phyloP scores from a whole-genome alignment of 2,113 vertebrate species.

The Neolamprologus ventralis region DNA sequence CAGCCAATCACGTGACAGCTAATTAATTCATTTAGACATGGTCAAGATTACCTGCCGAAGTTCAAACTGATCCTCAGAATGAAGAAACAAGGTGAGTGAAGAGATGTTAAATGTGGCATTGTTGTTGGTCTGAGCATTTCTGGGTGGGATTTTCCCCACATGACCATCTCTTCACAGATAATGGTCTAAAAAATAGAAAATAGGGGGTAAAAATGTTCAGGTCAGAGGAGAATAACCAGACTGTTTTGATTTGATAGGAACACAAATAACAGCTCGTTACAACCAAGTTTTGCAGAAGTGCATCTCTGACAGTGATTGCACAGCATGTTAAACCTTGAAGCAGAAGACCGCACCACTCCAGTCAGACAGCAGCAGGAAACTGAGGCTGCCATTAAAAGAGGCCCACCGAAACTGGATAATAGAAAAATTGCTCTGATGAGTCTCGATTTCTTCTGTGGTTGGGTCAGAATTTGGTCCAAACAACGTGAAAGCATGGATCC shows the following conservation, averaged over 20 bases:
- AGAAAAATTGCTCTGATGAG: background rate
- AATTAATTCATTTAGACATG: background rate
- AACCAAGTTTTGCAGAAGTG: background rate
- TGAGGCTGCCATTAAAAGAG: background rate
- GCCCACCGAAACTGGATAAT: background rate
- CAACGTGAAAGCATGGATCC: background rate
- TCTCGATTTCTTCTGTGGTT: background rate
- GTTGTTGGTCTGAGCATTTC: background rate
- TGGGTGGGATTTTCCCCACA: background rate
- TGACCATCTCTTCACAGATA: background rate
- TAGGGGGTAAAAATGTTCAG: background rate
- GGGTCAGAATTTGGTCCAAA: background rate
- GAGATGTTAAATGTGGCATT: background rate
- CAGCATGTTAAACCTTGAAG: background rate
- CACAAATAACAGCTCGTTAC: background rate
- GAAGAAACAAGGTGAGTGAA: rapidly evolving
- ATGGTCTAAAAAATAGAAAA: background rate
- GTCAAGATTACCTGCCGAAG: rapidly evolving
- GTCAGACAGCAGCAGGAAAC: background rate
- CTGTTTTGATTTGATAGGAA: background rate
- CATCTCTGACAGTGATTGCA: background rate
- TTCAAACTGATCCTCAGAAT: background rate
- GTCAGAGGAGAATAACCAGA: background rate
- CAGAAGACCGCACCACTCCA: background rate
- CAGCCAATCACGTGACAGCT: background rate